Evolutionary conservation across 2,113 vertebrate genomes (phyloP), one percentile per base, ranked within the genome.

Genomic region (Irena cyanogastra): DNA sequence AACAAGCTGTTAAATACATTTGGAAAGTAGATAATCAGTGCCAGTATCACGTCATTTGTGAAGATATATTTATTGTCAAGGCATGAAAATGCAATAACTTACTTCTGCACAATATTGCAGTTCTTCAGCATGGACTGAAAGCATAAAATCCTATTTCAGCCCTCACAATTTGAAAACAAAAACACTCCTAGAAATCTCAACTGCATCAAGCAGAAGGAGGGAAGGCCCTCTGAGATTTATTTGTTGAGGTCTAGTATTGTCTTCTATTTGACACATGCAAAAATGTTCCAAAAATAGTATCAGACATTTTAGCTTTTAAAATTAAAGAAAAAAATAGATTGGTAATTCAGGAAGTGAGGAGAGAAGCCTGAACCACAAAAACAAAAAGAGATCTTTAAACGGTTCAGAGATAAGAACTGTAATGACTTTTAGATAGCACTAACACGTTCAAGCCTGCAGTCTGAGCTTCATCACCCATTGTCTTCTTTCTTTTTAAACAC

Each of bases 1-100:
- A 96, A 63, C 63, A 92, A 93, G 69, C 77, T 78, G 57, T 89
- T 94, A 95, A 94, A 95, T 68, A 81, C 72, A 84, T 79, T 71
- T 54, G 64, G 39, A 75, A 89, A 89, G n/a, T 33, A 86, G 26
- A 47, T 60, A 59, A 78, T 61, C 41, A 45, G 39, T 78, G 92
- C 52, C 72, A 94, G 37, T 26, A 82, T 70, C 64, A 42, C 5
- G 0, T 77, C 60, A 63, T 56, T 88, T 60, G 74, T 54, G 75
- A 83, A 78, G 30, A 71, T 28, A 42, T 10, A 26, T 78, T 96
- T 88, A 30, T 93, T 94, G 95, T 81, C 53, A 59, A 87, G 33
- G 17, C 44, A 92, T 6, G 16, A 71, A 81, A 86, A 88, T 1
- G 1, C 27, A 9, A 8, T 66, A 86, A 63, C n/a, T 78, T 71